Evolutionary conservation across 2,797 vertebrate genomes (phyloP), one percentile per base, ranked within the genome.

Genomic region (Yasuhikotakia modesta): DNA sequence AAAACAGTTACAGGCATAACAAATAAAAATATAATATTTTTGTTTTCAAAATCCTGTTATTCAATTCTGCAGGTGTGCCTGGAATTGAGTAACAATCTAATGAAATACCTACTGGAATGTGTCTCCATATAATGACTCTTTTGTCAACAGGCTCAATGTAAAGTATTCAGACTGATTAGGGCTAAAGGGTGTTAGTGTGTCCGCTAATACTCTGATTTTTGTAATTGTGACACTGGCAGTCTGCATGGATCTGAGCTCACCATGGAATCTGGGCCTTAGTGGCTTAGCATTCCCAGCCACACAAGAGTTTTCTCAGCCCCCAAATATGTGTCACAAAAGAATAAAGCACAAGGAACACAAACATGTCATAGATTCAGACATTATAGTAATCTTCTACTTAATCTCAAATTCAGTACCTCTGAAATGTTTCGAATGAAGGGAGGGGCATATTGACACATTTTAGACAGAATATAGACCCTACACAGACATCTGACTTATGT

Each of bases 401-500:
- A 88, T 88, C 86, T 85, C 5, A 73, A 86, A 85, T 84, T 86
- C 85, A 86, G 74, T 82, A 76, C 24, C 24, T 67, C 76, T 50
- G 48, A 17, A 55, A 58, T 13, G 85, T 91, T 91, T 91, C 86
- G 91, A 90, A 90, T 87, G 72, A 80, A 83, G 85, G 84, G 7
- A 39, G 7, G 27, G 35, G 35, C 35, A 39, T 22, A 17, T 35
- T 39, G 89, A 88, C 89, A 91, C 90, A n/a, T 87, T 89, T 87
- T 7, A 7, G 17, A 63, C 88, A 89, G 90, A 88, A 90, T 90
- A 88, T 85, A 89, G 88, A 90, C 89, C 88, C 89, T 88, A 90
- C 86, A 90, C 86, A 81, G 22, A 87, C 85, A 89, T 89, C 89
- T 88, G 88, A 90, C 89, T 90, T 90, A 89, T 90, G 91, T 90